These are phyloP conservation scores for Trachelus iudaicus DNA, from an alignment of 2,888 invertebrate genomes.

Conservation along the genomic window DNA sequence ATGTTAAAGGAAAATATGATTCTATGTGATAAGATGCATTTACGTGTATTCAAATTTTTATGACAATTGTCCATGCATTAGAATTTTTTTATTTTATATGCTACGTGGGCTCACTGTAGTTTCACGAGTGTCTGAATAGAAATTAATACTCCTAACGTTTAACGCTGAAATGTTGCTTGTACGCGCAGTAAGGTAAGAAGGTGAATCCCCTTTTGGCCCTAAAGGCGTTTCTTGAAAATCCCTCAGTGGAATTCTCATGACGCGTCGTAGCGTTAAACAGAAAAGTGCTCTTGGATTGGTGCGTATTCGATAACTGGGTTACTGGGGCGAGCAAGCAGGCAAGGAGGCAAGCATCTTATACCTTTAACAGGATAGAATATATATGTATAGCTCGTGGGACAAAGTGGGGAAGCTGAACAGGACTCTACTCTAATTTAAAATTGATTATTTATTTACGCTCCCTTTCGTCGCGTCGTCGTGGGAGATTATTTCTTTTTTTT, in stretches of 20 bases:
- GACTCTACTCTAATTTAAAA: background rate
- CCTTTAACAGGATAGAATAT: conserved; percentile 25
- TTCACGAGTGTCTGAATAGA: background rate
- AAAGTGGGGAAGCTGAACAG: background rate
- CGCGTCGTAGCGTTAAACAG: conserved; percentile 4
- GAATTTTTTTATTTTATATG: background rate
- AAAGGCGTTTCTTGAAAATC: background rate
- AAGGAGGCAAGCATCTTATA: conserved; percentile 24
- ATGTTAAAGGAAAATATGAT: background rate
- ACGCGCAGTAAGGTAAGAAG: background rate
- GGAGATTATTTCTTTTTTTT: background rate
- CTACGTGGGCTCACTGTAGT: background rate
- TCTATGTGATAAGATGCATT: background rate
- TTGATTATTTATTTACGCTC: background rate
- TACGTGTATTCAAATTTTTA: background rate
- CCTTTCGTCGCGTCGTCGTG: background rate
- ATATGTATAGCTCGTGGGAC: background rate
- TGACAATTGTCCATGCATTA: too few species aligned
- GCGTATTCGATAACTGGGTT: conserved; percentile 37
- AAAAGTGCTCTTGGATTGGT: conserved; percentile 22
- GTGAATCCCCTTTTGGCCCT: background rate
- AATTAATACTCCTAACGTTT: background rate
- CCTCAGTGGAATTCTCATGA: background rate
- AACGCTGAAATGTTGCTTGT: background rate
- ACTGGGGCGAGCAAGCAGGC: conserved; percentile 32